Conservation (phyloP, 1,140 invertebrate species). For the Procambarus clarkii region DNA sequence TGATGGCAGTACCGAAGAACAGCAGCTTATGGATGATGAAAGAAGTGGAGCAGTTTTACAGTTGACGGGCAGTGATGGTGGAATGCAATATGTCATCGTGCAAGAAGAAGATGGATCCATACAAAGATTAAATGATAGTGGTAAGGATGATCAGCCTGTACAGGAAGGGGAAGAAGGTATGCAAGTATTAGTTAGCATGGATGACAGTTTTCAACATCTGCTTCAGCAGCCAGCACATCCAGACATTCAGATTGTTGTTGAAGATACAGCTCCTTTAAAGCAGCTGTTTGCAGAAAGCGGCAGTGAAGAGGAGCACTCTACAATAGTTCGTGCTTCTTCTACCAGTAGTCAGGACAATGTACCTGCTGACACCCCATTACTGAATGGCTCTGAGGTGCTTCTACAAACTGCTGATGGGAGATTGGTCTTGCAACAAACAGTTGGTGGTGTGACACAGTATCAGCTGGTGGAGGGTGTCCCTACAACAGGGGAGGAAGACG, state of each 20-base stretch:
- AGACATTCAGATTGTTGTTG: slow-evolving; percentile 57
- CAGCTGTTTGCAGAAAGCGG: slow-evolving; percentile 28
- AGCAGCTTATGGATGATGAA: slow-evolving; percentile 1
- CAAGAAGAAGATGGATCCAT: slow-evolving; percentile 29
- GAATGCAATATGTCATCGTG: slow-evolving; percentile 49
- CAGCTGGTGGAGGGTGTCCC: slow-evolving; percentile 56
- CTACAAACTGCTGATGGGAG: slow-evolving; percentile 49
- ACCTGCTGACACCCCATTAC: slow-evolving; percentile 16
- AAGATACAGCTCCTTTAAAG: slow-evolving; percentile 47
- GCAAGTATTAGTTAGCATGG: slow-evolving; percentile 52
- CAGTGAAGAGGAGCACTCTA: background rate
- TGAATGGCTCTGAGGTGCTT: slow-evolving; percentile 56
- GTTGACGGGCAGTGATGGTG: slow-evolving; percentile 38
- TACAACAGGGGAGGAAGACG: slow-evolving; percentile 9
- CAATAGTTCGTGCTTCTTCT: background rate
- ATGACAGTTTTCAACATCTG: slow-evolving; percentile 48
- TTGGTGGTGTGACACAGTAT: slow-evolving; percentile 60
- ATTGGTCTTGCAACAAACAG: slow-evolving; percentile 50
- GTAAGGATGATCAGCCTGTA: slow-evolving; percentile 22
- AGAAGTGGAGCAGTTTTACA: slow-evolving; percentile 44
- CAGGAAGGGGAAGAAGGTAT: slow-evolving; percentile 30
- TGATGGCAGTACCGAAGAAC: slow-evolving; percentile 31
- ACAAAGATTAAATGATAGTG: background rate
- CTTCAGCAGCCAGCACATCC: slow-evolving; percentile 43
- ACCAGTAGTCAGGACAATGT: slow-evolving; percentile 22